Evolutionary conservation across 2,888 invertebrate species (phyloP), one percentile per base, ranked within the genome.

Genomic region (Drosophila testacea): DNA sequence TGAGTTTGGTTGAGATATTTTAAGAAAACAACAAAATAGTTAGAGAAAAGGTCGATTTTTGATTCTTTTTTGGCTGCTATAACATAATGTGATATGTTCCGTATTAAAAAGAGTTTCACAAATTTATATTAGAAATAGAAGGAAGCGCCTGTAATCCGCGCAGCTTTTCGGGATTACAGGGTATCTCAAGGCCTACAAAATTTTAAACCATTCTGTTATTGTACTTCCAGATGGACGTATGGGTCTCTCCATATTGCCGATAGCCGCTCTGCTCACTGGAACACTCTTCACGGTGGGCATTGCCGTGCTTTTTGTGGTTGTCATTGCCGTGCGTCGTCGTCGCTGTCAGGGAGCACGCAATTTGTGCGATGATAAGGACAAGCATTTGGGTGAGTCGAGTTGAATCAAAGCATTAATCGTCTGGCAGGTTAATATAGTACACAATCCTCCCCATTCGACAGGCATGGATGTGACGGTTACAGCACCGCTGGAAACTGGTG

Each of bases 401-500:
- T 27, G 51, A 50, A 39, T 32, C 46, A 47, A 4, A 34, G 13
- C 41, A 38, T 41, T 52, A 55, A 30, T 42, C 47, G 48, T 4
- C 44, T 27, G 27, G 16, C 56, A 47, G 51, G 34, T 34, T 30
- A 51, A 59, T 59, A 36, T 11, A 39, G 27, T 28, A 10, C n/a
- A 7, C 39, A 9, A 36, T 4, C 36, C 41, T 22, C 22, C 39
- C 50, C 56, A 22, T 22, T 22, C 11, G 71, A 22, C 66, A 93
- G 93, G 93, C 57, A 93, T 93, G 92, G 93, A 93, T 87, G 92
- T 93, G 46, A 93, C 93, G 34, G 92, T 93, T n/a, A 93, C 93
- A 27, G 93, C 95, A 13, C 95, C 95, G 93, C 92, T 95, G 82
- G 95, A 95, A 91, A 95, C 96, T 42, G 96, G 96, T 76, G 96